Percentiles rank a stretch among this genome's conserved stretches.
These are phyloP conservation scores for Sminthurides aquaticus DNA, from an alignment of 2,888 invertebrate species.

Conservation along the genomic window DNA sequence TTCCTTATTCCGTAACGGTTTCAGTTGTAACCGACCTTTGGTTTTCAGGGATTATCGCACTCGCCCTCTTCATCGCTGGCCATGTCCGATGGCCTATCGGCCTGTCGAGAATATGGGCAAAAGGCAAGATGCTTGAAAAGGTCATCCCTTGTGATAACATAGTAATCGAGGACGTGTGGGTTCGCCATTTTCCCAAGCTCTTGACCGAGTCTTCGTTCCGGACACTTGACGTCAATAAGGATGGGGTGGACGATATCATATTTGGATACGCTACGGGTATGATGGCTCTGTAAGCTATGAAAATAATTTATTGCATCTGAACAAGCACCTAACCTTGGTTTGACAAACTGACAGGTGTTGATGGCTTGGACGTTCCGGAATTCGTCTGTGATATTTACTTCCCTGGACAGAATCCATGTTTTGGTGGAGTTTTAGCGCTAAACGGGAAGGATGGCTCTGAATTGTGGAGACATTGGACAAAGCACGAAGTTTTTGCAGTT, in stretches of 20 bases:
- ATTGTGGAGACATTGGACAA: conserved; percentile 67
- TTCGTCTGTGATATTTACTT: conserved; percentile 60
- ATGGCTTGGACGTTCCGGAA: conserved; percentile 53
- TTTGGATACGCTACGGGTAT: conserved; percentile 70
- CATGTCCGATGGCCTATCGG: conserved; percentile 58
- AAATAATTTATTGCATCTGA: no score
- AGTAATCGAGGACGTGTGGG: conserved; percentile 59
- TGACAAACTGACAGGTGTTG: conserved; percentile 48
- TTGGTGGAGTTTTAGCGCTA: conserved; percentile 60
- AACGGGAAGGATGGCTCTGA: conserved; percentile 63
- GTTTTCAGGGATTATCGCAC: conserved; percentile 54
- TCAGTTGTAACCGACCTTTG: neutral
- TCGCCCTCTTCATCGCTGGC: conserved; percentile 54
- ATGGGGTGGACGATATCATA: conserved; percentile 63
- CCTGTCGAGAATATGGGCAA: conserved; percentile 54
- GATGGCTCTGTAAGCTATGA: neutral
- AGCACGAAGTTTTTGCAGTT: conserved; percentile 64
- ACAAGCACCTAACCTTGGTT: neutral
- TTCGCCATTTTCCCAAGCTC: conserved; percentile 59
- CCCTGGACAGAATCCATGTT: conserved; percentile 58
- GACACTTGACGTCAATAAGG: conserved; percentile 62
- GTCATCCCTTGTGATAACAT: conserved; percentile 57
- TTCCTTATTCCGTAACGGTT: neutral
- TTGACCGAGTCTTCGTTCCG: conserved; percentile 67
- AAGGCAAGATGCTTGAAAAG: conserved; percentile 43